Evolutionary conservation across 2,888 invertebrate species (phyloP).

Genomic region (Nephrotoma flavescens): DNA sequence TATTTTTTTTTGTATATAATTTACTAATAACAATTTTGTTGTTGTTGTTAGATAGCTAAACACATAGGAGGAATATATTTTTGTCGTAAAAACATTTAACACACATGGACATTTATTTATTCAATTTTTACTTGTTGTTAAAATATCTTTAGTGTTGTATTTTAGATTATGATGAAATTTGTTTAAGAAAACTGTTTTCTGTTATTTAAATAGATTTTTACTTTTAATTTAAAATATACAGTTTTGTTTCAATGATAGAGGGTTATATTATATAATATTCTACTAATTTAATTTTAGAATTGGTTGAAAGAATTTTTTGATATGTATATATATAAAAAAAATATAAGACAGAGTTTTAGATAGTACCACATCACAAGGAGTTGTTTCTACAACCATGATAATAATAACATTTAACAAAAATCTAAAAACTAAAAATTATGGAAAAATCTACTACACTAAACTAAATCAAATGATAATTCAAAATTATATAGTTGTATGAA

Average conservation of each 20-base stretch:
- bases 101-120: neutral
- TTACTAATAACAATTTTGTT: neutral
- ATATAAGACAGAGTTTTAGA: constrained; percentile 16
- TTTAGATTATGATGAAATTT: neutral
- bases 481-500: neutral
- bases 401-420: neutral
- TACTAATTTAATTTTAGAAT: neutral
- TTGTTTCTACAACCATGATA: constrained; percentile 4
- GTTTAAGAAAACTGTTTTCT: neutral
- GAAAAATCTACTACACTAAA: neutral
- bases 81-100: neutral
- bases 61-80: neutral
- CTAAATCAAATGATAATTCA: neutral
- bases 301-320: neutral
- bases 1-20: neutral
- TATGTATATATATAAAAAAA: neutral
- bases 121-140: neutral
- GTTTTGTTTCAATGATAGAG: neutral
- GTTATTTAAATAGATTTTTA: neutral
- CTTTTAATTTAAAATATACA: neutral
- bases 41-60: neutral
- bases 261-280: neutral
- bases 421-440: neutral
- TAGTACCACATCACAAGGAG: constrained; percentile 20
- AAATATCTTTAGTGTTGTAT: neutral